These are phyloP conservation scores for Perccottus glenii DNA, from an alignment of 2,113 vertebrate genomes.

Conservation along the genomic window DNA sequence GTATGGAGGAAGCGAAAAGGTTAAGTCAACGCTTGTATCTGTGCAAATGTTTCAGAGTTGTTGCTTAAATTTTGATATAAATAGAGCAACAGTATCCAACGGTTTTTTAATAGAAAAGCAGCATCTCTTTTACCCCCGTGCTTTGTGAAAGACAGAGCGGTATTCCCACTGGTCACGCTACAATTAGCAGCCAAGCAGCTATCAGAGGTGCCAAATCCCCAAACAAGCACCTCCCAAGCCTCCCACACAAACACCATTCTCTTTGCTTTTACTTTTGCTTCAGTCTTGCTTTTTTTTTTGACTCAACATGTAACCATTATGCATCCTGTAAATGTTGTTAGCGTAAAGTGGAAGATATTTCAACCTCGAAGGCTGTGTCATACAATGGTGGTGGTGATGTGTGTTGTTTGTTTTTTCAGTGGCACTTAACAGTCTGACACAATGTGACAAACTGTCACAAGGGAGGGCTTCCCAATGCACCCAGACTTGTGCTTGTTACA, in stretches of 20 bases:
- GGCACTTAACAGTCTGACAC: conserved; percentile 50
- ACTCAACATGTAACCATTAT: background rate
- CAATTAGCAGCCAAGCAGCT: conserved; percentile 60
- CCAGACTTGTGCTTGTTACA: conserved; percentile 37
- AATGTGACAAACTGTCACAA: conserved; percentile 63
- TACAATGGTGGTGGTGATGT: conserved; percentile 50
- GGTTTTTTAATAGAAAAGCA: conserved; percentile 15
- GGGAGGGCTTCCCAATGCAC: conserved; percentile 33
- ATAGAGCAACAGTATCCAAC: conserved; percentile 19
- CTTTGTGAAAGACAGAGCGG: conserved; percentile 36
- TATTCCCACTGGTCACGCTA: conserved; percentile 55
- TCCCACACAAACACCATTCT: conserved; percentile 4
- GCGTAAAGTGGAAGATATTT: conserved; percentile 41
- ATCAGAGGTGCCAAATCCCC: conserved; percentile 48
- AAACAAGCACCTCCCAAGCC: conserved; percentile 36
- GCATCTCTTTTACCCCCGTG: conserved; percentile 27
- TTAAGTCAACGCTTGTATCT: conserved; percentile 2
- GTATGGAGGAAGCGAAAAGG: conserved; percentile 12
- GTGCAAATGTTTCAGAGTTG: conserved; percentile 13
- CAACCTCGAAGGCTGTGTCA: conserved; percentile 33
- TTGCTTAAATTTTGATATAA: conserved; percentile 5
- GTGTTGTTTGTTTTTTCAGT: background rate
- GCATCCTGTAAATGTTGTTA: conserved; percentile 33
- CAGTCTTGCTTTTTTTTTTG: background rate
- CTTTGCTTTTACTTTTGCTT: background rate